Percentiles rank a stretch among this genome's conserved stretches.
These are phyloP conservation scores for Aporophyla nigra DNA, from an alignment of 2,888 invertebrate species.

Conservation along the genomic window DNA sequence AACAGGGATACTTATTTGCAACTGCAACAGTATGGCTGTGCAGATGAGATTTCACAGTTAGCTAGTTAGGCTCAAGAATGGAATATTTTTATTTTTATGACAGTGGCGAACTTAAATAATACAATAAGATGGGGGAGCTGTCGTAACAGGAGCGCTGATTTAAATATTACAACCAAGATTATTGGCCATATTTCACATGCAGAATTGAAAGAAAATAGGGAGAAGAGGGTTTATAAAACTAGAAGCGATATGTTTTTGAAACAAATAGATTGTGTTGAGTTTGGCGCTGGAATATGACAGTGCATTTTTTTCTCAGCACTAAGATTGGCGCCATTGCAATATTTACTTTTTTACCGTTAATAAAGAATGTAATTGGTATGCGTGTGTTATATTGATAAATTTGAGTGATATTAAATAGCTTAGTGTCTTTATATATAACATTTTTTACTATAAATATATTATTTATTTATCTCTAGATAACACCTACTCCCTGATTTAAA, in stretches of 20 bases:
- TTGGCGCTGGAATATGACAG: neutral
- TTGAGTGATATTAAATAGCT: too few species aligned
- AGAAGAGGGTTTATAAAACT: conserved; percentile 21
- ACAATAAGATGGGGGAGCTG: conserved; percentile 73
- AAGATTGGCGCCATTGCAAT: too few species aligned
- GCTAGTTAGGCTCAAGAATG: conserved; percentile 71
- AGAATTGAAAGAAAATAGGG: conserved; percentile 37
- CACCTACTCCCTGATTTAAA: too few species aligned
- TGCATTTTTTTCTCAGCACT: neutral
- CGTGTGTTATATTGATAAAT: too few species aligned
- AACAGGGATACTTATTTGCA: conserved; percentile 80
- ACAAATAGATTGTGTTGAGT: neutral
- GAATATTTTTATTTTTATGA: conserved; percentile 62
- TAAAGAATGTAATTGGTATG: too few species aligned
- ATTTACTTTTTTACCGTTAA: too few species aligned
- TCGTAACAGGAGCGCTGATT: conserved; percentile 73
- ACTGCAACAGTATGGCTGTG: conserved; percentile 74
- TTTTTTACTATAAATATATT: too few species aligned
- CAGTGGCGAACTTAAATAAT: conserved; percentile 68
- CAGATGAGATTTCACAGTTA: conserved; percentile 80
- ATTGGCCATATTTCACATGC: conserved; percentile 60
- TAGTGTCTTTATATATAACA: too few species aligned
- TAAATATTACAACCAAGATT: conserved; percentile 78
- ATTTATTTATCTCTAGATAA: too few species aligned
- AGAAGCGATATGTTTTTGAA: conserved; percentile 20